Evolutionary conservation across 2,888 invertebrate species (phyloP), one percentile per base, ranked within the genome.

Genomic region (Muschampia plurimacula): DNA sequence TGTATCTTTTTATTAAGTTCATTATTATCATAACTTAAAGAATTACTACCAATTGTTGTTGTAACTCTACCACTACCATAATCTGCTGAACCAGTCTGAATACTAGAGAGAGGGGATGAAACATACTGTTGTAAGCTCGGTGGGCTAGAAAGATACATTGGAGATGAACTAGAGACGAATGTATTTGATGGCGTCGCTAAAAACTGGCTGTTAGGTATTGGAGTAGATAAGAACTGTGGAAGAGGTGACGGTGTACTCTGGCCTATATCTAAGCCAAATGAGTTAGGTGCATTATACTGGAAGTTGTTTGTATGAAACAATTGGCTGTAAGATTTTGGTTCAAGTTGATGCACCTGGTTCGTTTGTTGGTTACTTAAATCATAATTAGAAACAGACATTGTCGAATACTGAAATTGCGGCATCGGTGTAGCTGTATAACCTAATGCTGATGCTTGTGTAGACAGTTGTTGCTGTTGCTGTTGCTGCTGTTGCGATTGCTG

Each of bases 341-440:
- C 91, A 15, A 86, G 75, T 73, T 88, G 85, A 28, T 82, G 77
- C 52, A 88, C 81, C 80, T 86, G 87, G 79, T 87, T 90, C 2
- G 83, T 81, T 76, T 86, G 87, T 76, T 86, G 88, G 65, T 86
- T 88, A 68, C 75, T 55, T 8, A 55, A 87, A 72, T 91, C 91
- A 75, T 88, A 93, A 74, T 79, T 84, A 46, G 86, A 78, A 15
- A 87, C 80, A 36, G 88, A 79, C 59, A 85, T 83, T 12, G 92
- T 91, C 12, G 93, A 89, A 77, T 89, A 92, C 76, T 91, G 92
- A 74, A 89, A 92, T 71, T 88, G 90, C 57, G 93, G 91, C 75
- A 89, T 91, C 15, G 93, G 93, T 64, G 93, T 94, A 0, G 88
- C 91, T 67, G 93, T 90, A 75, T 93, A 93, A 39, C 89, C 86